phyloP scores from a whole-genome alignment of 2,113 vertebrate species.

The Austrofundulus limnaeus region DNA sequence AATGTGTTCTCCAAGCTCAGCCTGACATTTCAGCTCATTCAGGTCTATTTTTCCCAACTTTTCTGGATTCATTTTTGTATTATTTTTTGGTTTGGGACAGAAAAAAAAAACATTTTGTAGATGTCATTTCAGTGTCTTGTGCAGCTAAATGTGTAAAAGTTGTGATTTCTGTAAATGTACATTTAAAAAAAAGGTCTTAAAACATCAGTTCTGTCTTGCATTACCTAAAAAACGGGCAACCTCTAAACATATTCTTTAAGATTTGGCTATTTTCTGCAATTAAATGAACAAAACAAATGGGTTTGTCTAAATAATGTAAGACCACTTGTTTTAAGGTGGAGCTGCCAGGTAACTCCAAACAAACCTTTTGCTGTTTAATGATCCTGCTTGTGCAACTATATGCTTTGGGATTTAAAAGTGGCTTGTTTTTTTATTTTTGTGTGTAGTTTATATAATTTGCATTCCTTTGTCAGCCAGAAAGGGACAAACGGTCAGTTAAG shows the following conservation, averaged over 20 bases:
- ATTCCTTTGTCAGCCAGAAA: constrained; percentile 48
- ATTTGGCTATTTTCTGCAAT: constrained; percentile 15
- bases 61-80: constrained; percentile 44
- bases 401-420: constrained; percentile 30
- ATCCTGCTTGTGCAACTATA: constrained; percentile 35
- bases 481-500: constrained; percentile 29
- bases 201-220: constrained; percentile 24
- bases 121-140: constrained; percentile 45
- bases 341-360: constrained; percentile 12
- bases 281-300: constrained; percentile 5
- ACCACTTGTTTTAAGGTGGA: constrained; percentile 22
- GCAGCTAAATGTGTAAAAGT: constrained; percentile 59
- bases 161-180: constrained; percentile 72
- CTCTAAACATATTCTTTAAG: neutral
- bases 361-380: constrained; percentile 25
- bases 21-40: neutral
- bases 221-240: neutral
- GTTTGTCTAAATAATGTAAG: constrained; percentile 5
- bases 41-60: constrained; percentile 56
- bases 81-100: constrained; percentile 52
- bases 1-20: neutral
- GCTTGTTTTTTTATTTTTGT: constrained; percentile 24
- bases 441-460: constrained; percentile 32
- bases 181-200: constrained; percentile 36
- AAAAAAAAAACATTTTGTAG: constrained; percentile 23